A percentile compares a stretch with the other conserved stretches of the same genome.
phyloP scores from a whole-genome alignment of 2,888 invertebrate species.

The Ormia ochracea region DNA sequence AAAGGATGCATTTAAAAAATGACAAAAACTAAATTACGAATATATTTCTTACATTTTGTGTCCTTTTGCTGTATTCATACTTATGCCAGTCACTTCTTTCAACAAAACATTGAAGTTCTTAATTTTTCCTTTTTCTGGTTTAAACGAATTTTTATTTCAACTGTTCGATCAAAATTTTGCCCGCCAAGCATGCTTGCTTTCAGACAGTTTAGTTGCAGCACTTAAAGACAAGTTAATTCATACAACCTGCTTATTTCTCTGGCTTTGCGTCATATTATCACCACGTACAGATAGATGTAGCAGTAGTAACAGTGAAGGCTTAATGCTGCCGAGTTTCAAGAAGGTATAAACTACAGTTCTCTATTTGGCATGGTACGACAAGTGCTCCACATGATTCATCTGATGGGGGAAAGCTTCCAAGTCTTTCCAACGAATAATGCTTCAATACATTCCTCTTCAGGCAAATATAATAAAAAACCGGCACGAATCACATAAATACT shows the following conservation, averaged over 20 bases:
- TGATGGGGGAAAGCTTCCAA: slow-evolving; percentile 68
- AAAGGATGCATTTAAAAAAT: background rate
- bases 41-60: slow-evolving; percentile 70
- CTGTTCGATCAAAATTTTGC: slow-evolving; percentile 67
- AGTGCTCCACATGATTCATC: slow-evolving; percentile 69
- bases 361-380: slow-evolving; percentile 70
- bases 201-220: slow-evolving; percentile 74
- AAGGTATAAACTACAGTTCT: slow-evolving; percentile 70
- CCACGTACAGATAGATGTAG: background rate
- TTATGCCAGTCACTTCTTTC: slow-evolving; percentile 71
- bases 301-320: background rate
- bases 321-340: slow-evolving; percentile 69
- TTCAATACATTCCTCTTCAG: slow-evolving; percentile 36
- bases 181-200: slow-evolving; percentile 74
- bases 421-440: slow-evolving; percentile 68
- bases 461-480: background rate
- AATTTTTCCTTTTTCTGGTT: background rate
- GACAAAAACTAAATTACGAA: background rate
- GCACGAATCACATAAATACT: no score
- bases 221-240: slow-evolving; percentile 72
- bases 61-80: slow-evolving; percentile 70
- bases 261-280: background rate
- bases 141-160: slow-evolving; percentile 38
- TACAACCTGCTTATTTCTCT: slow-evolving; percentile 70
- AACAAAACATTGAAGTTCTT: slow-evolving; percentile 73